phyloP scores from a whole-genome alignment of 1,140 invertebrate species.

The Potamilus streckersoni region DNA sequence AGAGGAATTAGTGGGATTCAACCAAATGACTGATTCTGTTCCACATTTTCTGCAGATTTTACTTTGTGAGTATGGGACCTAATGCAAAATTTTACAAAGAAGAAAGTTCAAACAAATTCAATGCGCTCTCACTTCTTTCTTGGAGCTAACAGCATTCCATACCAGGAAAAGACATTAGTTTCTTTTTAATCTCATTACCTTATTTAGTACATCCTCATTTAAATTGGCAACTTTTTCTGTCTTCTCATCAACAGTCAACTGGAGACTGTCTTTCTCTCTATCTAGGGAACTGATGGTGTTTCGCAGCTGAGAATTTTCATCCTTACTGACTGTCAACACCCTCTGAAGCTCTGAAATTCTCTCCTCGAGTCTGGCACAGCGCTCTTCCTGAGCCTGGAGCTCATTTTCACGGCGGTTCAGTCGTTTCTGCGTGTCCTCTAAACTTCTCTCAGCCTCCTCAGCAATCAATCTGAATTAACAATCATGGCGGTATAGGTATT shows the following conservation, averaged over 20 bases:
- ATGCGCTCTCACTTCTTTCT: no score
- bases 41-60: no score
- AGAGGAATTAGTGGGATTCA: no score
- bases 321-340: conserved; percentile 31
- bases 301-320: conserved; percentile 59
- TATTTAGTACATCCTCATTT: conserved; percentile 54
- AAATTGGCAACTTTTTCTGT: conserved; percentile 59
- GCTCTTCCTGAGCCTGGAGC: conserved; percentile 49
- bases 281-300: conserved; percentile 60
- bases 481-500: not conserved
- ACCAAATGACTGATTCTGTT: no score
- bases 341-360: conserved; percentile 49
- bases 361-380: conserved; percentile 52
- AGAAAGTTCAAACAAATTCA: no score
- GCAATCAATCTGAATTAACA: conserved; percentile 54
- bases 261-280: conserved; percentile 64
- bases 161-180: not conserved
- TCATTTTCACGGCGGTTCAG: conserved; percentile 55
- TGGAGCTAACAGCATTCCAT: no score
- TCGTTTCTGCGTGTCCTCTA: conserved; percentile 58
- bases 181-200: conserved; percentile 35
- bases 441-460: conserved; percentile 62
- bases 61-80: no score
- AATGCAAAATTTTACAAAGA: no score
- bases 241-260: conserved; percentile 65